These are phyloP conservation scores for Oreohelix idahoensis DNA, from an alignment of 1,140 invertebrate genomes.

Conservation along the genomic window DNA sequence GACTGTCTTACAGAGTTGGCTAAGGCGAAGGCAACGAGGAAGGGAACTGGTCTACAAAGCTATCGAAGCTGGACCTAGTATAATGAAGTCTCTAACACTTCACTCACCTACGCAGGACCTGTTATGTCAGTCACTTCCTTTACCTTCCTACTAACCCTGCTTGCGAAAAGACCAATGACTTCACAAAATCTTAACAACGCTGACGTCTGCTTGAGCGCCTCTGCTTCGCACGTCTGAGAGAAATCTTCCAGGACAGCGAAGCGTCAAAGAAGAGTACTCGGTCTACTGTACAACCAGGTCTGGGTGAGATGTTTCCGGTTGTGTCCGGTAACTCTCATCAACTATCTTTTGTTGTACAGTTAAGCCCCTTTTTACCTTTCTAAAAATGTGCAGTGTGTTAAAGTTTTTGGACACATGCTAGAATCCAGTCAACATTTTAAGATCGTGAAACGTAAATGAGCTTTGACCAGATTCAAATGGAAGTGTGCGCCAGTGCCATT, in stretches of 20 bases:
- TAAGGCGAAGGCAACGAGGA: no score
- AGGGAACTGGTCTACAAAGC: no score
- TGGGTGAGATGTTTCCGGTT: not conserved
- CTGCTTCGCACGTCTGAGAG: not conserved
- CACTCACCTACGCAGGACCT: no score
- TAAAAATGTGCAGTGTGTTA: not conserved
- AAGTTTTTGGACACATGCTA: not conserved
- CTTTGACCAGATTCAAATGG: not conserved
- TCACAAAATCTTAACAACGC: no score
- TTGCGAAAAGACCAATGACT: no score
- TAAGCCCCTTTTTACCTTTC: not conserved
- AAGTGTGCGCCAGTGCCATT: slow-evolving; percentile 14
- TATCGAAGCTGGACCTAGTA: no score
- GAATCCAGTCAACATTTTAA: not conserved
- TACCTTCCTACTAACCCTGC: no score
- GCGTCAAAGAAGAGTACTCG: not conserved
- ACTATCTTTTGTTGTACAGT: not conserved
- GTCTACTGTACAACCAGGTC: not conserved
- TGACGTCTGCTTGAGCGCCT: not conserved
- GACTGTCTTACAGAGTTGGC: no score
- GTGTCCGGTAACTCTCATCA: not conserved
- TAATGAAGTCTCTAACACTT: no score
- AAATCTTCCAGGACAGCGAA: not conserved
- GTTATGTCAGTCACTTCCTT: no score
- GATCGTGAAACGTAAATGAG: not conserved